Evolutionary conservation across 2,888 invertebrate species (phyloP), one percentile per base, ranked within the genome.

Genomic region (Rhamnusium bicolor): DNA sequence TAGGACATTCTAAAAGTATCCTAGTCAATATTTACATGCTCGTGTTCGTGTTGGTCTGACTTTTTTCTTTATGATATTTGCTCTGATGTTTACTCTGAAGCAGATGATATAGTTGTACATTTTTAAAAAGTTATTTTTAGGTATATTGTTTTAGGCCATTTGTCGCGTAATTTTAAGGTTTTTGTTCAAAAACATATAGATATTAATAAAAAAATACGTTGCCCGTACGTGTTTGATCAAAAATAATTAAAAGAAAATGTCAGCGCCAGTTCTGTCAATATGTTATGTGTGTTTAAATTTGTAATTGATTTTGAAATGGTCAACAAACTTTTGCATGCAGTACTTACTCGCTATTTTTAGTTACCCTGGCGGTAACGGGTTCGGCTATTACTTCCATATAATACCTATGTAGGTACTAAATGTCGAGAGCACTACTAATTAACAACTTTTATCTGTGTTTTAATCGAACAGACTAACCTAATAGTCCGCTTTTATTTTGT

Each of bases 321-420:
- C 66, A 67, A 67, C 56, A 56, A 56, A 67, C 66, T 49, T 49
- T 6, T 29, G 7, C 18, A 8, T 27, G n/a, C n/a, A 18, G 12
- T 63, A 63, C 65, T 67, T 56, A 67, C 66, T 56, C 27, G 56
- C 66, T 67, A 54, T 67, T 54, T 56, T 54, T 67, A 21, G 54
- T 21, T 12, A 53, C 32, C 65, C 53, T 40, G 5, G 18, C 46
- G n/a, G 65, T 8, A 7, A 56, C 24, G 1, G 66, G 56, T 27
- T 67, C 66, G 5, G 19, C 54, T 21, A n/a, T 29, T 19, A 56
- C 46, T 14, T 67, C 66, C 66, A 67, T 67, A 14, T 56, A 29
- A 6, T 2, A 12, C 21, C 7, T 14, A 8, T 1, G 32, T 1
- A 58, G 10, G n/a, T 12, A 18, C 10, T 8, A 49, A 24, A 24